phyloP scores from a whole-genome alignment of 2,888 invertebrate species.

The Dascillus cervinus region DNA sequence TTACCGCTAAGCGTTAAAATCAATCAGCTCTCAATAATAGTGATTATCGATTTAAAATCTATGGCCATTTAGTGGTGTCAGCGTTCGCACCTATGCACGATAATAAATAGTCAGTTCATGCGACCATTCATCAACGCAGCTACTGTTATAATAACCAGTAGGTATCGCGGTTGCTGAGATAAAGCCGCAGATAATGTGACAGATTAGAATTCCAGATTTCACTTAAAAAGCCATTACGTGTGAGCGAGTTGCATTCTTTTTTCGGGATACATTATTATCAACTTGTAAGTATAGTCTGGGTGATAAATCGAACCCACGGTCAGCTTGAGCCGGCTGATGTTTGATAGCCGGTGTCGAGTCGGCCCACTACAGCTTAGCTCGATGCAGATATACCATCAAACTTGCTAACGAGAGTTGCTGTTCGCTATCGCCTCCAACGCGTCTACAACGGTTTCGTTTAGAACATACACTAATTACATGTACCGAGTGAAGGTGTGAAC shows the following conservation, averaged over 20 bases:
- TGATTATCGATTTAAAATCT: conserved; percentile 25
- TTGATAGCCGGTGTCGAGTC: conserved; percentile 19
- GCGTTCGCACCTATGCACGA: conserved; percentile 20
- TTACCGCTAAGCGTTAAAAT: conserved; percentile 18
- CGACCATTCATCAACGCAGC: conserved; percentile 27
- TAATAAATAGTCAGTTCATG: conserved; percentile 26
- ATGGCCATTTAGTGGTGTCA: conserved; percentile 19
- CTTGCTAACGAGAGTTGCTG: conserved; percentile 12
- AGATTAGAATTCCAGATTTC: conserved; percentile 35
- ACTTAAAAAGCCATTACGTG: conserved; percentile 36
- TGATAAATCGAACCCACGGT: conserved; percentile 31
- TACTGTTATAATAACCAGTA: conserved; percentile 21
- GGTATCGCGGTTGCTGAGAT: conserved; percentile 19
- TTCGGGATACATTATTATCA: conserved; percentile 29
- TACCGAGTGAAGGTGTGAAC: conserved; percentile 5
- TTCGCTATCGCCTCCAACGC: conserved; percentile 8
- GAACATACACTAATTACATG: conserved; percentile 11
- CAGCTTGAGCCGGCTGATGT: conserved; percentile 17
- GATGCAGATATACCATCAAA: conserved; percentile 13
- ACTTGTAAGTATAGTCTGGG: conserved; percentile 21
- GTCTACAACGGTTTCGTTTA: conserved; percentile 10
- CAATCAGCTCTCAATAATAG: conserved; percentile 25
- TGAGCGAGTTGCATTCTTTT: conserved; percentile 25
- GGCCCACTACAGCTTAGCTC: conserved; percentile 12
- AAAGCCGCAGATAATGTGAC: conserved; percentile 25